Percentiles rank a stretch among this genome's conserved stretches.
These are phyloP conservation scores for Stichopus chloronotus DNA, from an alignment of 35 echinoderm and acorn worm genomes.

Conservation along the genomic window DNA sequence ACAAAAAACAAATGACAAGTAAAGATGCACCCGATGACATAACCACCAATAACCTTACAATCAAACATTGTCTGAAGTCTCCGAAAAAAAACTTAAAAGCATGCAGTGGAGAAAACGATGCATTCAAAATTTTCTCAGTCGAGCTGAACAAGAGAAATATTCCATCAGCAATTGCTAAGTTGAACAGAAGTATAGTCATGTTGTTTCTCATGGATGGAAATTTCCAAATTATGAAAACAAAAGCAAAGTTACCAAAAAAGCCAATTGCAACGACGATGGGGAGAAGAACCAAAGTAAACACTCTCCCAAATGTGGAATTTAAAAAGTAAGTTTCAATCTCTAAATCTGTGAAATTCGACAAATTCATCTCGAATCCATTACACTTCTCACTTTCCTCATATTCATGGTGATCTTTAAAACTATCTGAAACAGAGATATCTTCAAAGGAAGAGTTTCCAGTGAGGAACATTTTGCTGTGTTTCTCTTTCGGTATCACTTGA, in stretches of 20 bases:
- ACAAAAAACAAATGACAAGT: slow-evolving; percentile 61
- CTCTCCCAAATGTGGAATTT: background rate
- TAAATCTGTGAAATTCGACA: background rate
- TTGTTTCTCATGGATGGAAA: slow-evolving; percentile 69
- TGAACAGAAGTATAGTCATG: slow-evolving; percentile 61
- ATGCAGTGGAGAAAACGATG: slow-evolving; percentile 12
- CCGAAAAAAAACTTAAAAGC: slow-evolving; percentile 32
- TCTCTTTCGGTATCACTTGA: too few relatives aligned
- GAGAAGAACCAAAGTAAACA: slow-evolving; percentile 8
- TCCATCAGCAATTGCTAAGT: slow-evolving; percentile 69
- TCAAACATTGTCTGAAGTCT: background rate
- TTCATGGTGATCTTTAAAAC: background rate
- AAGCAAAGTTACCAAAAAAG: slow-evolving; percentile 60
- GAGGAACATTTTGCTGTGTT: background rate
- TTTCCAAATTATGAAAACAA: slow-evolving; percentile 61
- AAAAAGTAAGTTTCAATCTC: background rate
- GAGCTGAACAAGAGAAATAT: slow-evolving; percentile 56
- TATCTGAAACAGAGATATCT: too few relatives aligned
- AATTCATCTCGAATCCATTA: background rate
- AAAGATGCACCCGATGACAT: slow-evolving; percentile 56
- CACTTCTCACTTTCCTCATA: background rate
- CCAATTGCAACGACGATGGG: slow-evolving; percentile 60
- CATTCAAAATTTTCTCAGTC: slow-evolving; percentile 68
- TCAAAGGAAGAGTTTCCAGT: background rate
- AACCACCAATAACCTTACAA: slow-evolving; percentile 4